Percentiles rank a stretch among this genome's conserved stretches.
Conservation (phyloP, 2,888 invertebrate species). For the Melitaea athalia region DNA sequence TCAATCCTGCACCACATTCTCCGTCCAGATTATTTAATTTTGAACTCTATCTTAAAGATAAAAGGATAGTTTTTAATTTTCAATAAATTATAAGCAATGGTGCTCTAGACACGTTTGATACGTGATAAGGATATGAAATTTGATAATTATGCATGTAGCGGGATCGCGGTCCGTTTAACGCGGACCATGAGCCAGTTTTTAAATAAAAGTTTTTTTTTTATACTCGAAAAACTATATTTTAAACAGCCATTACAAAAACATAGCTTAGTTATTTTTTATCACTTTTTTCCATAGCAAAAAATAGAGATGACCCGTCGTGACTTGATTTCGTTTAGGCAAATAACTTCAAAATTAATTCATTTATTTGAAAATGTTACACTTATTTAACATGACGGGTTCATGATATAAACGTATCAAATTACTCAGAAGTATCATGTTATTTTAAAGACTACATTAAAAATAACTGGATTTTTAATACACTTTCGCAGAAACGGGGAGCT, state of each 20-base stretch:
- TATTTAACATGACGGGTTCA: not conserved
- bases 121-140: slow-evolving; percentile 61
- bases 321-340: too few relatives aligned
- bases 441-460: not conserved
- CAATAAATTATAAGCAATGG: slow-evolving; percentile 12
- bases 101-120: slow-evolving; percentile 45
- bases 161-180: slow-evolving; percentile 40
- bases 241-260: not conserved
- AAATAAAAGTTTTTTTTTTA: slow-evolving; percentile 13
- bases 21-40: slow-evolving; percentile 37
- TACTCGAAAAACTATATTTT: not conserved
- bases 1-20: slow-evolving; percentile 51
- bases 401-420: not conserved
- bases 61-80: slow-evolving; percentile 38
- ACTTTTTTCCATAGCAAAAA: too few relatives aligned
- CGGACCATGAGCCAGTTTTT: slow-evolving; percentile 31
- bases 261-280: too few relatives aligned
- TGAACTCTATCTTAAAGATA: slow-evolving; percentile 43
- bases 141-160: slow-evolving; percentile 51
- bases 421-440: not conserved
- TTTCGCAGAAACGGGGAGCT: not conserved
- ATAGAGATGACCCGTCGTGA: too few relatives aligned
- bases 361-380: not conserved
- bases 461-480: slow-evolving; percentile 1
- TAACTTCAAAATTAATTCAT: too few relatives aligned